Evolutionary conservation across 1,140 invertebrate genomes (phyloP).

Genomic region (Lepidurus couesii): DNA sequence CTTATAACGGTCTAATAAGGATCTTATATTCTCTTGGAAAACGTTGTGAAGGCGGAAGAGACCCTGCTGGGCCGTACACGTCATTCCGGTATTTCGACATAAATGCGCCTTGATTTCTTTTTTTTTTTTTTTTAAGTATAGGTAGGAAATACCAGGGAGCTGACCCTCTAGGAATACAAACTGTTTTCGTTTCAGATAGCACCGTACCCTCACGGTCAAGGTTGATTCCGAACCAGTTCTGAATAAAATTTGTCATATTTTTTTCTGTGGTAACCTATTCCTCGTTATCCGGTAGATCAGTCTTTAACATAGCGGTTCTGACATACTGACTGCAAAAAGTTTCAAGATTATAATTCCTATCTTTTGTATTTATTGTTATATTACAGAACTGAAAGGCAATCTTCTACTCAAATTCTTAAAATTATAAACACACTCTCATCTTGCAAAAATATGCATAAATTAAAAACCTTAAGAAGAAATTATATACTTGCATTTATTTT

Average conservation of each 20-base stretch:
- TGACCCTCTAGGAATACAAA: not conserved
- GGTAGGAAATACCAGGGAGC: not conserved
- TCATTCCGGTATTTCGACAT: not conserved
- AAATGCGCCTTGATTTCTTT: not conserved
- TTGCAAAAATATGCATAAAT: too few species aligned
- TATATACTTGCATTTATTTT: too few species aligned
- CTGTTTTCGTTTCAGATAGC: not conserved
- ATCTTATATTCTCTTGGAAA: not conserved
- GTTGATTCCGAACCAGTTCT: not conserved
- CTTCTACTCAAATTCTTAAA: too few species aligned
- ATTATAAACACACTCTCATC: too few species aligned
- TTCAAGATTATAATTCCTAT: too few species aligned
- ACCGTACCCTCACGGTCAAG: conserved; percentile 8
- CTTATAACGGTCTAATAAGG: too few species aligned
- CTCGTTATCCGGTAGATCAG: too few species aligned
- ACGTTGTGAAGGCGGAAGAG: not conserved
- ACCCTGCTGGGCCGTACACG: not conserved
- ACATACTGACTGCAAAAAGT: too few species aligned
- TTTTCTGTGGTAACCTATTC: not conserved
- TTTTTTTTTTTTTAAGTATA: not conserved
- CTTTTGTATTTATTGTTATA: too few species aligned
- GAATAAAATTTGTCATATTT: not conserved
- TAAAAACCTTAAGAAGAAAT: too few species aligned
- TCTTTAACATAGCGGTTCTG: too few species aligned
- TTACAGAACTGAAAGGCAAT: too few species aligned